Evolutionary conservation across 2,888 invertebrate genomes (phyloP), one percentile per base, ranked within the genome.

Genomic region (Dione vanillae): DNA sequence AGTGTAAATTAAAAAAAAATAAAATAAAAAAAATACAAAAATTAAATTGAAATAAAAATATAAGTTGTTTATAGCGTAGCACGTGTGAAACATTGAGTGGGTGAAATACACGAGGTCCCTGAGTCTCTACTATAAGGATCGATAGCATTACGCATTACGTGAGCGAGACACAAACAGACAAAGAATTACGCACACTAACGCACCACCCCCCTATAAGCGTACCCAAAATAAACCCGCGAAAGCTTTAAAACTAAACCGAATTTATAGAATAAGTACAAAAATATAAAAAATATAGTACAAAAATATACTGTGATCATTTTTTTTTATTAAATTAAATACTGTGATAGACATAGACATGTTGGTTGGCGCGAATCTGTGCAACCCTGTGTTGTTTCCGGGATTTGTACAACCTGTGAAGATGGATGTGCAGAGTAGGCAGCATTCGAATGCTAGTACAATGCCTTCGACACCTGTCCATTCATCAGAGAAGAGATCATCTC

Each of bases 131-230:
- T 91, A 92, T 91, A 85, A 83, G 87, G 93, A 93, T 93, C 93
- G 92, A 94, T 93, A 93, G 85, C 90, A 93, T 91, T 92, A 93
- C 93, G 93, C 93, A 90, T 92, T 92, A 92, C 89, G 84, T 83
- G 85, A 84, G 87, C 85, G 80, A 76, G 76, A 80, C 78, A 80
- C 81, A 81, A 80, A 79, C 81, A 82, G 77, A 79, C 80, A 79
- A 49, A 49, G 49, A 77, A 78, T 77, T 82, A 82, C 86, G 82
- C 88, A 88, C 88, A 86, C 85, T 72, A 80, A 73, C 82, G 75
- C 85, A 75, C 77, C 75, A 76, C 79, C 77, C 82, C 86, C 83
- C 56, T 16, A 27, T 76, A 82, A 81, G 83, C 83, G 80, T 80
- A 83, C 84, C 80, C 87, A 86, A 89, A 89, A 86, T 88, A 90